Evolutionary conservation across 2,113 vertebrate genomes (phyloP).

Genomic region (Macaca nemestrina): DNA sequence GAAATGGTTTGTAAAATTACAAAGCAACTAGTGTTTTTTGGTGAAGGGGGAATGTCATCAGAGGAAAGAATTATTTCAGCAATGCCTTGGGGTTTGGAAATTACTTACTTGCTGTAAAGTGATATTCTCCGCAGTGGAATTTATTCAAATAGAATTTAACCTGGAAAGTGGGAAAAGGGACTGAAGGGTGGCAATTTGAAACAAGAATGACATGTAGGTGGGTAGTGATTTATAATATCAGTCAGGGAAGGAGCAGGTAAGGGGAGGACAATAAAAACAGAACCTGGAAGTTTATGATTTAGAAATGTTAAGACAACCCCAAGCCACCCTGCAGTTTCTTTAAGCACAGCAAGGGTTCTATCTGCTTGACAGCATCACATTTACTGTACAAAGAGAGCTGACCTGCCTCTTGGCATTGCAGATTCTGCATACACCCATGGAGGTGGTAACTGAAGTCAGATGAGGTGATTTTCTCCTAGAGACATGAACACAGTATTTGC

Average conservation of each 20-base stretch:
- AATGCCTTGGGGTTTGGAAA: conserved; percentile 29
- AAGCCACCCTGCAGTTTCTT: neutral
- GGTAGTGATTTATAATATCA: neutral
- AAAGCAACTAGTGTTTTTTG: neutral
- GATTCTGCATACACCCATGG: neutral
- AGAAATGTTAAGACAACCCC: neutral
- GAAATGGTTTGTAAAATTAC: conserved; percentile 34
- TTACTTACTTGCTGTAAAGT: conserved; percentile 15
- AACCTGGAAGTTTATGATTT: neutral
- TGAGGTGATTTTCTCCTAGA: neutral
- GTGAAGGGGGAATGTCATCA: conserved; percentile 10
- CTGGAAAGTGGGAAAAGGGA: neutral
- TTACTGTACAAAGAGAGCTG: neutral
- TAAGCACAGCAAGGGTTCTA: neutral
- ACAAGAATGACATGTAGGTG: neutral
- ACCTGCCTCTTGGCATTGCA: neutral
- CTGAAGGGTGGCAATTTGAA: neutral
- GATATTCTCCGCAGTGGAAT: neutral
- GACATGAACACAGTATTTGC: neutral
- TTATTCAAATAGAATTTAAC: neutral
- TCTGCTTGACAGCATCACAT: neutral
- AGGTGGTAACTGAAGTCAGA: neutral
- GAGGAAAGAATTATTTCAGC: neutral
- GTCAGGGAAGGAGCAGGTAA: neutral
- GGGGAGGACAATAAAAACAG: neutral